Base-by-base conservation (phyloP, 1,140 invertebrate species). In the Lepidurus packardi region DNA sequence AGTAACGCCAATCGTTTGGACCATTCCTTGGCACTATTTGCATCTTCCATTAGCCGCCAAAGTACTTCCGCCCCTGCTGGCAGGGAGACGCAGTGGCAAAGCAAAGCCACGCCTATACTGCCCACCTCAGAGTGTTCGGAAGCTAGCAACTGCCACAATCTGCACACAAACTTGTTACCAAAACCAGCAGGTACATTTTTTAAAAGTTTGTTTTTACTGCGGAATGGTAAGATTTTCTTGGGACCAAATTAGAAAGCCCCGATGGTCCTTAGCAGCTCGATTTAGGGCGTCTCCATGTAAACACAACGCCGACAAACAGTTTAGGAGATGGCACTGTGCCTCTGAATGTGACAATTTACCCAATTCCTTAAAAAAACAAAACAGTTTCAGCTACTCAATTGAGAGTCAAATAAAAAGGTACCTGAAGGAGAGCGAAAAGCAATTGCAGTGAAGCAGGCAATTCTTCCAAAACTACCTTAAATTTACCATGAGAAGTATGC, bases 201-300 rank as follows among this genome's bases (percentile, higher is more conserved):
- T 9, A 16, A 16, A 4, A 34, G 4, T 34, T 4, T 65, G n/a
- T 65, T 7, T 9, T 65, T 65, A 65, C 94, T 96, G 97, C 83
- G 94, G 94, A 80, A 99, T 96, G 0, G 99, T 86, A 24, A 97
- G 86, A 87, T 97, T 98, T 86, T 98, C 95, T 85, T 99, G 96
- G 81, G 94, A 96, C 94, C 96, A 98, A 79, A 98, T 95, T 77
- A 99, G 91, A 87, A 98, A 99, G 74, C 95, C 95, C 81, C 93
- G 89, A 83, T 98, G 92, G 83, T 98, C 95, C 82, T 92, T 91
- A 0, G 94, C 90, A 0, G 95, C 94, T 81, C 92, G 93, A 42
- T 90, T 92, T 73, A 99, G 88, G 8, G 95, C 94, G 85, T 99
- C 97, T 5, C 94, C 95, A 84, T 99, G 94, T 1, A 99, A 87